These are phyloP conservation scores for Fratercula arctica DNA, from an alignment of 2,797 vertebrate genomes.

Conservation along the genomic window DNA sequence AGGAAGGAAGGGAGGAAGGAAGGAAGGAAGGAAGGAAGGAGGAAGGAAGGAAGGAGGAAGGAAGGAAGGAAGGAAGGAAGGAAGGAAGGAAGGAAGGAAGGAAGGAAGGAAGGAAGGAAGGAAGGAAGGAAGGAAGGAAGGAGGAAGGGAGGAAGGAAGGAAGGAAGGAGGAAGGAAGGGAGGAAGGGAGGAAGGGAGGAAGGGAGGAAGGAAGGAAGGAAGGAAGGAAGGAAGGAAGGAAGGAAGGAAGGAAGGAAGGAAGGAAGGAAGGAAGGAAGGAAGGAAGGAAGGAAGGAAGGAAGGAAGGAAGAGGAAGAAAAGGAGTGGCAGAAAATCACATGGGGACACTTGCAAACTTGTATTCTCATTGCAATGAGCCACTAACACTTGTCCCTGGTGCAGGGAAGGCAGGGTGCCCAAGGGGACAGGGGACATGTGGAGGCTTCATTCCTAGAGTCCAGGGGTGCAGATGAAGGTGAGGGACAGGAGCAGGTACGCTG, in stretches of 20 bases:
- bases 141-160: not conserved
- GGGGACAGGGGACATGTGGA: fast-evolving
- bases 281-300: not conserved
- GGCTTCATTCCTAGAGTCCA: not conserved
- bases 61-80: not conserved
- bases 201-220: not conserved
- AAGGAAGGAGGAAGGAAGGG: not conserved
- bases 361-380: not conserved
- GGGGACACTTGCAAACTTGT: not conserved
- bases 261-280: not conserved
- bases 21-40: not conserved
- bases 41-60: not conserved
- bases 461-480: not conserved
- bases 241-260: not conserved
- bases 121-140: no score
- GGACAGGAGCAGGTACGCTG: not conserved
- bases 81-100: not conserved
- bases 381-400: not conserved
- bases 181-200: not conserved
- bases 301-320: not conserved
- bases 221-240: not conserved
- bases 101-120: not conserved
- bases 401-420: not conserved
- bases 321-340: not conserved
- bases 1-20: no score